phyloP scores from a whole-genome alignment of 1,140 invertebrate species.

The Pygmarrhopalites habei region DNA sequence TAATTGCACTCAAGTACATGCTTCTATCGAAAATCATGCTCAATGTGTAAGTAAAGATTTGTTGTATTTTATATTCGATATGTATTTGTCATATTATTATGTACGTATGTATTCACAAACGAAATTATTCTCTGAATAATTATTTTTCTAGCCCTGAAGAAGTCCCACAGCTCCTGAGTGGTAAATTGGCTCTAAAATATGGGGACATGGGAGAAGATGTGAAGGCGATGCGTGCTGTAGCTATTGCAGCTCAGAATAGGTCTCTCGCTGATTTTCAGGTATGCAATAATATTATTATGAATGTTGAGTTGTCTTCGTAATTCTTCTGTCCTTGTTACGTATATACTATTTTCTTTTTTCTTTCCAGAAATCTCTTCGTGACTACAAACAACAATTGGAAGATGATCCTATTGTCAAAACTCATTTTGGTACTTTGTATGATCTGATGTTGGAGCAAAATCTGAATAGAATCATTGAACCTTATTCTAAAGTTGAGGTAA shows the following conservation, averaged over 20 bases:
- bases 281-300: no score
- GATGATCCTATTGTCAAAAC: slow-evolving; percentile 94
- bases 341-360: no score
- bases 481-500: slow-evolving; percentile 91
- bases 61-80: no score
- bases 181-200: slow-evolving; percentile 95
- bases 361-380: slow-evolving; percentile 67
- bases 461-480: slow-evolving; percentile 97
- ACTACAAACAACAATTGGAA: slow-evolving; percentile 82
- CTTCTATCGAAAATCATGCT: slow-evolving; percentile 97
- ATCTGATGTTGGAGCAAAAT: slow-evolving; percentile 99
- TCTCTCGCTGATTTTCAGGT: slow-evolving; percentile 94
- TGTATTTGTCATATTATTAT: no score
- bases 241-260: slow-evolving; percentile 88
- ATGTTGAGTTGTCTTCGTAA: no score
- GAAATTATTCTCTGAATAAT: no score
- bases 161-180: slow-evolving; percentile 88
- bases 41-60: slow-evolving; percentile 62
- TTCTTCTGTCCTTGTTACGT: no score
- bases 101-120: no score
- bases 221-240: slow-evolving; percentile 96
- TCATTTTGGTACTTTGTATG: slow-evolving; percentile 92
- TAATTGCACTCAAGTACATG: slow-evolving; percentile 97
- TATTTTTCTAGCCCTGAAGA: slow-evolving; percentile 75
- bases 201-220: slow-evolving; percentile 72